A percentile compares a stretch with the other conserved stretches of the same genome.
Evolutionary conservation across 2,113 vertebrate species (phyloP).

Genomic region (Sphyrna mokarran): DNA sequence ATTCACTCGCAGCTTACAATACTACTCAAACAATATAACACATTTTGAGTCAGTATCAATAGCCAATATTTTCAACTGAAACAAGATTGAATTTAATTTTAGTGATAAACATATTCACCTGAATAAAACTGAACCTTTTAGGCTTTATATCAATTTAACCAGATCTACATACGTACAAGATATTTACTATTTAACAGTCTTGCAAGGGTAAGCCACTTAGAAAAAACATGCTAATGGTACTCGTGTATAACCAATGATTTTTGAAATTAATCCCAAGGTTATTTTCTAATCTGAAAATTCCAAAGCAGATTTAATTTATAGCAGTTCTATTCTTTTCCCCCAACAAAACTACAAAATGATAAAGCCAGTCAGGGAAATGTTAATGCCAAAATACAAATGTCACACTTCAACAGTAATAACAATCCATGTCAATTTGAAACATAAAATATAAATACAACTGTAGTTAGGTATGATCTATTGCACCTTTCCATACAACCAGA

Average conservation of each 20-base stretch:
- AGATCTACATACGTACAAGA: neutral
- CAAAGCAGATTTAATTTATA: neutral
- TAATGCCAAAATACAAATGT: neutral
- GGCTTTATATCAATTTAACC: neutral
- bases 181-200: neutral
- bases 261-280: neutral
- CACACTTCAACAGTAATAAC: neutral
- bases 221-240: neutral
- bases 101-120: neutral
- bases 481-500: neutral
- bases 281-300: neutral
- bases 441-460: neutral
- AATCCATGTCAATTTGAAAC: neutral
- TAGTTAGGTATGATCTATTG: neutral
- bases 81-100: neutral
- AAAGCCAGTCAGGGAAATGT: neutral
- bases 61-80: neutral
- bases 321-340: neutral
- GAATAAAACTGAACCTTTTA: neutral
- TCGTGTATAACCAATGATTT: neutral
- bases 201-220: neutral
- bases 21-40: neutral
- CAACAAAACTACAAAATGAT: neutral
- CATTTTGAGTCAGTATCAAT: neutral
- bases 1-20: neutral